A percentile compares a stretch with the other conserved stretches of the same genome.
These are phyloP conservation scores for Philopedon plagiatum DNA, from an alignment of 2,888 invertebrate genomes.

Conservation along the genomic window DNA sequence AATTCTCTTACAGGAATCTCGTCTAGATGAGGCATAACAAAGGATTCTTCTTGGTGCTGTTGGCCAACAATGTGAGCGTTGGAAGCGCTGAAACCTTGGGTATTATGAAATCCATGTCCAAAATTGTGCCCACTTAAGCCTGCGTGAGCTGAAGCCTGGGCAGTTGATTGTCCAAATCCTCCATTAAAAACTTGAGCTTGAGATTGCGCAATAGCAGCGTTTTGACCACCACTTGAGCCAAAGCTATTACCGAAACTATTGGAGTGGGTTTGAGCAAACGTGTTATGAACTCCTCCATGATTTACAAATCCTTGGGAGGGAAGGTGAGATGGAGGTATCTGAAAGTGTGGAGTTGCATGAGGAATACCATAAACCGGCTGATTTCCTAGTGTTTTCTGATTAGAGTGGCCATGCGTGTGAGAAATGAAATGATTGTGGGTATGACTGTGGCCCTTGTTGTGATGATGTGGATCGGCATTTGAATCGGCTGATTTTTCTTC, in stretches of 20 bases:
- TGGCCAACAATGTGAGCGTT: constrained; percentile 1
- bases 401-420: background rate
- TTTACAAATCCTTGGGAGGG: background rate
- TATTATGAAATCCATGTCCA: background rate
- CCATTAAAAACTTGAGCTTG: constrained; percentile 14
- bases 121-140: background rate
- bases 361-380: no score
- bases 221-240: no score
- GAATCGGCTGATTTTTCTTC: constrained; percentile 32
- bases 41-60: background rate
- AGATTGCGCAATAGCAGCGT: constrained; percentile 1
- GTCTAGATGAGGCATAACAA: constrained; percentile 29
- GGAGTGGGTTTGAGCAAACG: constrained; percentile 10
- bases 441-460: constrained; percentile 1
- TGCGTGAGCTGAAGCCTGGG: constrained; percentile 17
- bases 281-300: constrained; percentile 1
- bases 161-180: constrained; percentile 23
- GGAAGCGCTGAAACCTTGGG: constrained; percentile 2
- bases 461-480: constrained; percentile 16
- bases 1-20: constrained; percentile 18
- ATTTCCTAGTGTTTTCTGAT: constrained; percentile 1
- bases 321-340: background rate
- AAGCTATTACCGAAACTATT: constrained; percentile 10
- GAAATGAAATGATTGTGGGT: constrained; percentile 10
- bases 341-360: background rate